Base-by-base conservation (phyloP, 2,888 invertebrate species). In the Lasioglossum morio region DNA sequence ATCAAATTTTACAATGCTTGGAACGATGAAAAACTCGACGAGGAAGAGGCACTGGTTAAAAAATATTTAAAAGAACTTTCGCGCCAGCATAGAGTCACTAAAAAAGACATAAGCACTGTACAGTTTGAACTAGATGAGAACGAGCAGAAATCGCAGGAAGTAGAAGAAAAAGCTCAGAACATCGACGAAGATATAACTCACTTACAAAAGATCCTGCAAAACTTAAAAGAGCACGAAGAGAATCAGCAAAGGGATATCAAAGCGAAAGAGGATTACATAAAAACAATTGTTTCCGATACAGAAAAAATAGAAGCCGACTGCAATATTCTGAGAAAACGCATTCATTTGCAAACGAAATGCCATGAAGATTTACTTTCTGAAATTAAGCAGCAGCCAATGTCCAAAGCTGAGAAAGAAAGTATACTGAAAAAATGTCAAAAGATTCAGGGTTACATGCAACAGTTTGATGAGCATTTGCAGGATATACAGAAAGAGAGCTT, bases 401-500 rank as follows among this genome's bases (percentile, higher is more conserved):
- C 93, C 5, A 85, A 88, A 8, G 75, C 69, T 16, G 92, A 94
- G 73, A 91, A 92, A 40, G 92, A 94, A 70, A 87, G 87, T 23
- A 93, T 95, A 53, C 7, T 93, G 0, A 84, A 92, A 40, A 80
- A 91, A 73, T 94, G 94, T 77, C 79, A 78, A 1, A 92, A 92
- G 40, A 85, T 93, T 19, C 87, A 92, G 75, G 91, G 91, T 66
- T 92, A 90, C 43, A 87, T 94, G 10, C 81, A 90, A 30, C 91
- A 92, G 77, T 92, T 93, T 74, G 90, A 94, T 30, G 91, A 92
- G 48, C 92, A 93, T 85, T 84, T 94, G 8, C 87, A 91, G 77
- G 94, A 93, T n/a, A 91, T 94, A 37, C 87, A 93, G 53, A 94
- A 94, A 46, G 92, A 94, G 77, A n/a, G 92, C 7, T 94, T 93